Conservation (phyloP, 2,888 invertebrate genomes). For the Eucera pruinosa region DNA sequence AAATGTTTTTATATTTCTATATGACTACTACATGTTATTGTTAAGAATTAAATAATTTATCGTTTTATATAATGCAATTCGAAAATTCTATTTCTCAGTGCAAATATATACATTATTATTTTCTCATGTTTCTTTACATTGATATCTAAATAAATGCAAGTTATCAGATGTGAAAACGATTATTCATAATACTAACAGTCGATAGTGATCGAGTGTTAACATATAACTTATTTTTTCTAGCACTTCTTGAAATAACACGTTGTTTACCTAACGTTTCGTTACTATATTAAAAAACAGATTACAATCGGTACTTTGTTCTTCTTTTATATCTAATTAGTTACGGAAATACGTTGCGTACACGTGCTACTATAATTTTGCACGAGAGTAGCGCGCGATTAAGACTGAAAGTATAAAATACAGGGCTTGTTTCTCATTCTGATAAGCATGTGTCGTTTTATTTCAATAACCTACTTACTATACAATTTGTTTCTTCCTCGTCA, state of each 20-base stretch:
- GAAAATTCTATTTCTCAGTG: constrained; percentile 56
- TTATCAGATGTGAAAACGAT: constrained; percentile 48
- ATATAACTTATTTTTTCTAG: constrained; percentile 42
- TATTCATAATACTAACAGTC: constrained; percentile 40
- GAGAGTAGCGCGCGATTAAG: constrained; percentile 59
- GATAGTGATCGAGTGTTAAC: constrained; percentile 31
- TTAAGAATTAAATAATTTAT: constrained; percentile 40
- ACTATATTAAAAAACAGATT: constrained; percentile 45
- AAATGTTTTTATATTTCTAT: constrained; percentile 24
- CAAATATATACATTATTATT: constrained; percentile 64
- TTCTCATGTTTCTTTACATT: constrained; percentile 51
- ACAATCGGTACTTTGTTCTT: constrained; percentile 31
- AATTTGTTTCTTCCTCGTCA: constrained; percentile 74
- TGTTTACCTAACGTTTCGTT: constrained; percentile 39
- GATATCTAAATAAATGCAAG: constrained; percentile 60
- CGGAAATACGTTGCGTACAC: constrained; percentile 23
- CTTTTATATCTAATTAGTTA: constrained; percentile 30
- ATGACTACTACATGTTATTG: constrained; percentile 19
- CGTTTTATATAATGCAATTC: constrained; percentile 37
- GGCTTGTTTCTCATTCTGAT: constrained; percentile 73
- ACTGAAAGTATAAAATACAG: constrained; percentile 75
- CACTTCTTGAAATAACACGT: constrained; percentile 43
- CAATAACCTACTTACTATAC: constrained; percentile 81
- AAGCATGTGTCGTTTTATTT: constrained; percentile 80
- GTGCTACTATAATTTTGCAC: constrained; percentile 41